A percentile compares a stretch with the other conserved stretches of the same genome.
These are phyloP conservation scores for Eupeodes luniger DNA, from an alignment of 2,888 invertebrate species.

Conservation along the genomic window DNA sequence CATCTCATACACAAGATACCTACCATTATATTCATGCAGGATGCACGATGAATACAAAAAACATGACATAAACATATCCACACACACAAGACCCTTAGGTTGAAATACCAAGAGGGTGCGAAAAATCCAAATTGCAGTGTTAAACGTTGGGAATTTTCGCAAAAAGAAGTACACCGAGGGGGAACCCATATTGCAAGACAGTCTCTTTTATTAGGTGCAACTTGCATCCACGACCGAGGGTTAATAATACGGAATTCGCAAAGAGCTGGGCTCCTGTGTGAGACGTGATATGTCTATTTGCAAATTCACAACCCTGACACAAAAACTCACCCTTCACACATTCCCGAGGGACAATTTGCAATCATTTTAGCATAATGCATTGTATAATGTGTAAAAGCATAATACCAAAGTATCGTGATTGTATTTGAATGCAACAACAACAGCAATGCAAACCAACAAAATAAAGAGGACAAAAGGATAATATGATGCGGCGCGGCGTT, in stretches of 20 bases:
- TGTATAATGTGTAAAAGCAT: conserved; percentile 21
- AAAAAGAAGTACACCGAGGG: conserved; percentile 22
- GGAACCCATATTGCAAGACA: conserved; percentile 13
- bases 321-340: conserved; percentile 17
- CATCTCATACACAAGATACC: conserved; percentile 47
- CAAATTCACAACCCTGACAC: conserved; percentile 41
- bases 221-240: conserved; percentile 56
- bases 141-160: conserved; percentile 69
- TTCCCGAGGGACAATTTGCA: conserved; percentile 63
- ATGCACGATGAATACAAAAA: conserved; percentile 42
- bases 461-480: conserved; percentile 40
- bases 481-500: conserved; percentile 47
- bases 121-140: conserved; percentile 74
- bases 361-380: conserved; percentile 53
- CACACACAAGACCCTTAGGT: conserved; percentile 50
- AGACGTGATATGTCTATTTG: conserved; percentile 74
- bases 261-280: not conserved
- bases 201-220: conserved; percentile 66
- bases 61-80: conserved; percentile 38
- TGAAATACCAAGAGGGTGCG: conserved; percentile 61
- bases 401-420: conserved; percentile 17
- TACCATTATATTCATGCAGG: conserved; percentile 35
- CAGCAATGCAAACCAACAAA: conserved; percentile 7
- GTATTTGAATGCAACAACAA: conserved; percentile 30
- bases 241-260: conserved; percentile 36